Conservation (phyloP, 2,888 invertebrate species). For the Diabrotica balteata region DNA sequence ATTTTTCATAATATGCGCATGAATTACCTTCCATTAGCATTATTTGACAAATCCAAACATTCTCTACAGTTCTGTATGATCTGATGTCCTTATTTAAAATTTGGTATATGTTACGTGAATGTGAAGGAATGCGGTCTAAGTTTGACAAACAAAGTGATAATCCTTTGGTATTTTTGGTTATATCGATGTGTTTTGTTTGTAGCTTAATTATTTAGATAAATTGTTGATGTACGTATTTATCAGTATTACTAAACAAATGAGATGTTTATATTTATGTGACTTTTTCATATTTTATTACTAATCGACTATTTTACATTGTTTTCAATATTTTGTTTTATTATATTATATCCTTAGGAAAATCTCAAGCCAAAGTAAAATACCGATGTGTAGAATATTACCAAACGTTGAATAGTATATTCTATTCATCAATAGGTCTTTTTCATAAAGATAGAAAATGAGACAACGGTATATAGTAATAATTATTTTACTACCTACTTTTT, state of each 20-base stretch:
- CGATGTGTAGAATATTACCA: slow-evolving; percentile 4
- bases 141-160: background rate
- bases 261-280: slow-evolving; percentile 30
- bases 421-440: background rate
- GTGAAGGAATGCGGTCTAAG: no score
- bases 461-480: no score
- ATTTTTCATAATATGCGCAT: no score
- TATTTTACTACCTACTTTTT: no score
- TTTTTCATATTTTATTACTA: slow-evolving; percentile 28
- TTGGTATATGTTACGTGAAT: no score
- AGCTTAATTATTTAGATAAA: slow-evolving; percentile 28
- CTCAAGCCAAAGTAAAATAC: slow-evolving; percentile 22
- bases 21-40: no score
- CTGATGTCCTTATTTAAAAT: no score
- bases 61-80: no score
- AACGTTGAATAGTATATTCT: background rate
- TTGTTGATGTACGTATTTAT: slow-evolving; percentile 32
- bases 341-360: slow-evolving; percentile 18
- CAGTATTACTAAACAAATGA: slow-evolving; percentile 29
- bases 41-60: no score
- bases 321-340: slow-evolving; percentile 12
- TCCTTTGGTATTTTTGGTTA: background rate
- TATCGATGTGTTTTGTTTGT: slow-evolving; percentile 23
- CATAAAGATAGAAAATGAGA: no score
- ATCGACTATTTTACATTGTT: slow-evolving; percentile 18